These are phyloP conservation scores for Gymnopithys bicolor DNA, from an alignment of 2,797 vertebrate genomes.

Conservation along the genomic window DNA sequence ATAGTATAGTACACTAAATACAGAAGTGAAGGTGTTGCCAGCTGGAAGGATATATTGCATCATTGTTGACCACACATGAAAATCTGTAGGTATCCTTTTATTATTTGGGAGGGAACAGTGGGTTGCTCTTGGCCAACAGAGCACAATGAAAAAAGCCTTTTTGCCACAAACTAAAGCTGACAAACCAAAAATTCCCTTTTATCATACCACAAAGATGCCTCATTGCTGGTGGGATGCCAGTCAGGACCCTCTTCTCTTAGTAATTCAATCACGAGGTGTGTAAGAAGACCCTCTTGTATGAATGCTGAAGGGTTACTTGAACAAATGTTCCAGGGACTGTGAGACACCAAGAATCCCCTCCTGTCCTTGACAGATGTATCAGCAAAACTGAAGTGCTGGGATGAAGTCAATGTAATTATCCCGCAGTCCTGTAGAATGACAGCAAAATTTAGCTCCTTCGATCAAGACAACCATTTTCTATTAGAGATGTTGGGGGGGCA, in stretches of 20 bases:
- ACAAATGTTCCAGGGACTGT: background rate
- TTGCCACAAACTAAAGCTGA: background rate
- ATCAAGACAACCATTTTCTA: constrained; percentile 17
- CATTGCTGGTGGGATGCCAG: background rate
- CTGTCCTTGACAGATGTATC: background rate
- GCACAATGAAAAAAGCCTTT: background rate
- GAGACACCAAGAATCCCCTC: background rate
- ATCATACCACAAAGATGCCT: background rate
- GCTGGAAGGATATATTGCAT: background rate
- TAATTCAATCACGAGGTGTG: fast-evolving
- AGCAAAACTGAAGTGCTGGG: background rate
- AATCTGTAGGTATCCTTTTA: background rate
- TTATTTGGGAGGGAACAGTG: background rate
- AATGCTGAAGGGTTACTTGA: background rate
- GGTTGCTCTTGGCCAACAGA: background rate
- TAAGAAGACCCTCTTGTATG: background rate
- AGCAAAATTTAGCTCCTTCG: constrained; percentile 45
- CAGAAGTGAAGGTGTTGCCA: background rate
- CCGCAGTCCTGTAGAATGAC: constrained; percentile 10
- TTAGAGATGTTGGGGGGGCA: background rate
- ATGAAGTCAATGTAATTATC: constrained; percentile 47
- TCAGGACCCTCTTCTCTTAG: background rate
- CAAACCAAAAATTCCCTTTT: background rate
- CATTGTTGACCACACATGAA: background rate
- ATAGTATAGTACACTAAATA: background rate